phyloP scores from a whole-genome alignment of 2,888 invertebrate genomes.

The Polia nebulosa region DNA sequence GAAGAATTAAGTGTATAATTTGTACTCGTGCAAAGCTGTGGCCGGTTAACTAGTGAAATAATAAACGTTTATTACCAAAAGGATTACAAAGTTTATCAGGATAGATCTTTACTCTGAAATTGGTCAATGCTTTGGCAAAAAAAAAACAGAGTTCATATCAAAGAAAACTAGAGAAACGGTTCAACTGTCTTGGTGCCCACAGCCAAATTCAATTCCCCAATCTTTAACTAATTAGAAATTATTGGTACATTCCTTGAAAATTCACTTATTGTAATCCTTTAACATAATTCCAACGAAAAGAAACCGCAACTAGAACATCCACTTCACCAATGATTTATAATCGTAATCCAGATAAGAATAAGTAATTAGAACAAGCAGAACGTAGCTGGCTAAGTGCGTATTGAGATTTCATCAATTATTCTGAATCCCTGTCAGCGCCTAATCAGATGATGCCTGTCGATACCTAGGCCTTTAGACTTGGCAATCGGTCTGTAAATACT shows the following conservation, averaged over 20 bases:
- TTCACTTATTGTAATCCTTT: not conserved
- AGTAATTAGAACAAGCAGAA: not conserved
- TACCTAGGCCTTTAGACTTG: slow-evolving; percentile 17
- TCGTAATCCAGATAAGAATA: not conserved
- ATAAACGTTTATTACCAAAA: too few species aligned
- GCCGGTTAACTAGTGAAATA: too few species aligned
- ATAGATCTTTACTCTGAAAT: too few species aligned
- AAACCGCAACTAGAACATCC: not conserved
- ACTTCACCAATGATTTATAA: not conserved
- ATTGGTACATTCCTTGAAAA: not conserved
- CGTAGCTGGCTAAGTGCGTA: slow-evolving; percentile 44
- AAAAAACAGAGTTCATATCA: too few species aligned
- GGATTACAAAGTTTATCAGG: too few species aligned
- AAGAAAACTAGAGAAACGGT: too few species aligned
- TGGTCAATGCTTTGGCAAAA: too few species aligned
- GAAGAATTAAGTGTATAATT: too few species aligned
- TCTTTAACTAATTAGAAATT: not conserved
- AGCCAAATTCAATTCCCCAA: too few species aligned
- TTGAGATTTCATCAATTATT: slow-evolving; percentile 55
- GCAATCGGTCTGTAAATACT: slow-evolving; percentile 11
- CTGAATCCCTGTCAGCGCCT: slow-evolving; percentile 30
- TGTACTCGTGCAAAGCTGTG: too few species aligned
- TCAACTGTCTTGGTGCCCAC: too few species aligned
- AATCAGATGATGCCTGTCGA: slow-evolving; percentile 23
- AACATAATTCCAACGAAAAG: not conserved